A percentile compares a stretch with the other conserved stretches of the same genome.
Evolutionary conservation across 2,888 invertebrate genomes (phyloP).

Genomic region (Drosophila ustulata): DNA sequence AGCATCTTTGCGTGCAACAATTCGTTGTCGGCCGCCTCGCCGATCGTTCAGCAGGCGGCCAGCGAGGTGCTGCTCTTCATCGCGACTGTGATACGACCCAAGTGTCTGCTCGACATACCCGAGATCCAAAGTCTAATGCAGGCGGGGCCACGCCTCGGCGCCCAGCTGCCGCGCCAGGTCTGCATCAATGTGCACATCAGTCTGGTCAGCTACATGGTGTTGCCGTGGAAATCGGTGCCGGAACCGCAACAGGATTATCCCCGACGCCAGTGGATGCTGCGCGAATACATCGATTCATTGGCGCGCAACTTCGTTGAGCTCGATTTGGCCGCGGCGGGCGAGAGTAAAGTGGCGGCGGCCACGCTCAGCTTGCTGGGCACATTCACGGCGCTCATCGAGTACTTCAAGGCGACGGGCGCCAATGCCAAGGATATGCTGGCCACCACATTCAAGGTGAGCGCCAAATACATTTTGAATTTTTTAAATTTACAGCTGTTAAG

Average conservation of each 20-base stretch:
- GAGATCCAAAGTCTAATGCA: conserved; percentile 83
- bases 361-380: conserved; percentile 80
- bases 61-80: conserved; percentile 84
- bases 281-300: conserved; percentile 82
- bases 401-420: conserved; percentile 83
- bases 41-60: conserved; percentile 83
- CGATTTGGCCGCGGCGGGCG: conserved; percentile 77
- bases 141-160: conserved; percentile 76
- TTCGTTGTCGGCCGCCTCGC: conserved; percentile 74
- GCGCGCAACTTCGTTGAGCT: conserved; percentile 82
- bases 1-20: conserved; percentile 81
- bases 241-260: conserved; percentile 83
- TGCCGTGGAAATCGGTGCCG: conserved; percentile 83
- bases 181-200: conserved; percentile 82
- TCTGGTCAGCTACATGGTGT: conserved; percentile 83
- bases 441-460: conserved; percentile 82
- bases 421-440: conserved; percentile 84
- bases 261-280: conserved; percentile 79
- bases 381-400: conserved; percentile 82
- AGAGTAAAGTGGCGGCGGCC: conserved; percentile 81
- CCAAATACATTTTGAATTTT: not conserved
- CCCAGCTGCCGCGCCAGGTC: conserved; percentile 83
- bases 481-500: too few species aligned
- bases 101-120: conserved; percentile 83
- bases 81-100: conserved; percentile 84